Evolutionary conservation across 2,113 vertebrate genomes (phyloP), one percentile per base, ranked within the genome.

Genomic region (Rhagologus leucostigma): DNA sequence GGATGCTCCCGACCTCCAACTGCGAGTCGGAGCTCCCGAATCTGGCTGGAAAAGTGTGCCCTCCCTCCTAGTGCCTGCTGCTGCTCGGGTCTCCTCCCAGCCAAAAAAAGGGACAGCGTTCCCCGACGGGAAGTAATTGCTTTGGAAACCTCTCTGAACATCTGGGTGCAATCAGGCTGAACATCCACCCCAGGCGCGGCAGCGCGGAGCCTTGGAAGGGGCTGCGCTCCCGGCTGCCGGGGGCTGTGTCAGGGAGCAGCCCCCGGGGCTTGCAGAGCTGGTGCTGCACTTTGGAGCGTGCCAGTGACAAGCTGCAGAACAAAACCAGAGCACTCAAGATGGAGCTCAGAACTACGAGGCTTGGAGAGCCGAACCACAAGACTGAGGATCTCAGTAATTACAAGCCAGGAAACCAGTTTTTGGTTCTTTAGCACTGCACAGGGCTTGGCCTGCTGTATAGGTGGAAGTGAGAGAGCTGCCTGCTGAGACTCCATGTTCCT

Each of bases 111-210:
- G 86, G 84, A 59, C 67, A 57, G 55, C 6, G 7, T 77, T 94
- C 70, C 77, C 64, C 0, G 1, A 57, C 0, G 7, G 81, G 78
- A 84, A 92, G n/a, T 18, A 37, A 93, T 60, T 89, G 84, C 92
- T 88, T 91, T 92, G 92, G 88, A 95, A 94, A 33, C 67, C 49
- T 93, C 9, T 0, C 6, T 8, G 65, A 75, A 74, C 97, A 96
- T 95, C 94, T 97, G 96, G 39, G 44, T 88, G 50, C 87, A 10
- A 86, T 96, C 80, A 93, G 59, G 44, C 65, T 1, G 9, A 75
- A 2, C 67, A 32, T 23, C 27, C 84, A 13, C 5, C 10, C 5
- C 42, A 6, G 76, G 92, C 52, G 16, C 19, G 29, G 87, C 19
- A 4, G 95, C 68, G 1, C 7, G 4, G 69, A 86, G 81, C 89